A percentile compares a stretch with the other conserved stretches of the same genome.
Evolutionary conservation across 2,888 invertebrate genomes (phyloP).

Genomic region (Acleris sparsana): DNA sequence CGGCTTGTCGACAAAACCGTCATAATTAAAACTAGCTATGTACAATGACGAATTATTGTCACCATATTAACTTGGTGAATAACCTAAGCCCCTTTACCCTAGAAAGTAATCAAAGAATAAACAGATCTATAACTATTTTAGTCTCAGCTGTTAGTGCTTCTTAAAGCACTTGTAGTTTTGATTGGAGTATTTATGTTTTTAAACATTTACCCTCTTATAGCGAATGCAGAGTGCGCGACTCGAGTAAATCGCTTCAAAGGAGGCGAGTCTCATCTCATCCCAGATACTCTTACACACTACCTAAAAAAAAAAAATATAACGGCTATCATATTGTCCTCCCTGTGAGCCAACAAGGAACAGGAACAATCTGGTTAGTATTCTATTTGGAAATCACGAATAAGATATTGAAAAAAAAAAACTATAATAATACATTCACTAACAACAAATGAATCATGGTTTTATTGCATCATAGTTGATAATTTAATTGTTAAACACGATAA

Average conservation of each 20-base stretch:
- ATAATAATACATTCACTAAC: too few species aligned
- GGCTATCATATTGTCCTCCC: slow-evolving; percentile 42
- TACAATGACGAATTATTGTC: slow-evolving; percentile 82
- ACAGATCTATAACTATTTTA: slow-evolving; percentile 17
- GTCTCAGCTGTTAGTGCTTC: slow-evolving; percentile 5
- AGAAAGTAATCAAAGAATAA: slow-evolving; percentile 35
- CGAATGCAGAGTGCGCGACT: background rate
- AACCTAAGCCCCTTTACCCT: slow-evolving; percentile 45
- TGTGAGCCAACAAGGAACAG: slow-evolving; percentile 60
- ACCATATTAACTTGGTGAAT: slow-evolving; percentile 77
- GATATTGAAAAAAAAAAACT: too few species aligned
- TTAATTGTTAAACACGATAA: too few species aligned
- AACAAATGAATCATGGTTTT: too few species aligned
- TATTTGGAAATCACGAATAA: too few species aligned
- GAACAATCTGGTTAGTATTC: too few species aligned
- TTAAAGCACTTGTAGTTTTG: slow-evolving; percentile 3
- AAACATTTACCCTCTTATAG: slow-evolving; percentile 3
- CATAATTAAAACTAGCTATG: slow-evolving; percentile 73
- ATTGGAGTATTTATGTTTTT: slow-evolving; percentile 9
- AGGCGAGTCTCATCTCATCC: slow-evolving; percentile 1
- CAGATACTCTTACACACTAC: background rate
- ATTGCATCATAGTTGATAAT: too few species aligned
- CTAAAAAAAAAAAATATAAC: background rate
- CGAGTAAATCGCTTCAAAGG: background rate
- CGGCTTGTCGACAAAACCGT: slow-evolving; percentile 52